Evolutionary conservation across 2,888 invertebrate genomes (phyloP).

Genomic region (Machimus atricapillus): DNA sequence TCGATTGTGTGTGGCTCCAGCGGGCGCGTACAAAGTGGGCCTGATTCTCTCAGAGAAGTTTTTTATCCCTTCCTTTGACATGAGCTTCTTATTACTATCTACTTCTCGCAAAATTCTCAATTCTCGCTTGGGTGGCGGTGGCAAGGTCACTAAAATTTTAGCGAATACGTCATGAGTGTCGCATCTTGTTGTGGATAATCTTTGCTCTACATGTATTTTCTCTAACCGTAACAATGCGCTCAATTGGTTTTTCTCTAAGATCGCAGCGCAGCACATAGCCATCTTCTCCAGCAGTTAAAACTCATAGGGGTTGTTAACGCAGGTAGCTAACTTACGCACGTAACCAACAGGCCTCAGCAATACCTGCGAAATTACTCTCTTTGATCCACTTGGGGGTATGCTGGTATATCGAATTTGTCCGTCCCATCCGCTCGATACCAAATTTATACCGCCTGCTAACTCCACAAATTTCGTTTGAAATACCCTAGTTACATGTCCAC

Average conservation of each 20-base stretch:
- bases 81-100: too few species aligned
- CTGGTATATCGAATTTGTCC: slow-evolving; percentile 78
- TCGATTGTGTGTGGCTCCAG: too few species aligned
- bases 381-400: slow-evolving; percentile 67
- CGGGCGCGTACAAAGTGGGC: too few species aligned
- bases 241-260: slow-evolving; percentile 67
- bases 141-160: too few species aligned
- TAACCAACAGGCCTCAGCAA: slow-evolving; percentile 77
- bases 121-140: too few species aligned
- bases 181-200: too few species aligned
- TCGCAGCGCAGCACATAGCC: slow-evolving; percentile 82
- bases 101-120: too few species aligned
- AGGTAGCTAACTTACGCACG: slow-evolving; percentile 84
- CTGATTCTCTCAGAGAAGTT: too few species aligned
- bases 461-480: slow-evolving; percentile 92
- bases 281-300: slow-evolving; percentile 90
- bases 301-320: slow-evolving; percentile 77
- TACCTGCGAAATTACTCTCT: slow-evolving; percentile 57
- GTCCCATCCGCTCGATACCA: slow-evolving; percentile 88
- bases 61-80: too few species aligned
- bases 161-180: too few species aligned
- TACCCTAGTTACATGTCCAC: slow-evolving; percentile 86
- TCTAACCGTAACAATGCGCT: slow-evolving; percentile 66
- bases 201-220: too few species aligned
- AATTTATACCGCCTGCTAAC: slow-evolving; percentile 74